A percentile compares a stretch with the other conserved stretches of the same genome.
These are phyloP conservation scores for Erpobdella octoculata DNA, from an alignment of 2,888 invertebrate species.

Conservation along the genomic window DNA sequence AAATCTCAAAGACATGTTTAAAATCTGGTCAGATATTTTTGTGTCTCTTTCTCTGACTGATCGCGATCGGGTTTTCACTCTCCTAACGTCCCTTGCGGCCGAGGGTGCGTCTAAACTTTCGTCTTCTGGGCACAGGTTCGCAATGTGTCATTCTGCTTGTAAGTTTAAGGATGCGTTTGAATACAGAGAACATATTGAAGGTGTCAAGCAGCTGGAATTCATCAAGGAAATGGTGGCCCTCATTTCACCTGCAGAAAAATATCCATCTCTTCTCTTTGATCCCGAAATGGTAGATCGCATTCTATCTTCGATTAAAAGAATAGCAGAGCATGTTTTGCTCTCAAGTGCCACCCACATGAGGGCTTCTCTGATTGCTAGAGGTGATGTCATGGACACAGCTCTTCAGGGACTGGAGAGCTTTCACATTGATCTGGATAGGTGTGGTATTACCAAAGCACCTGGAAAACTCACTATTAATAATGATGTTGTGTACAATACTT, in stretches of 20 bases:
- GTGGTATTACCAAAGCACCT: not conserved
- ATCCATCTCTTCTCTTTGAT: not conserved
- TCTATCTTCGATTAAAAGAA: not conserved
- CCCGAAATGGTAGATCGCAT: not conserved
- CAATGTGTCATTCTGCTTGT: slow-evolving; percentile 73
- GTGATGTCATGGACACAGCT: not conserved
- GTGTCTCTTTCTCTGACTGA: slow-evolving; percentile 54
- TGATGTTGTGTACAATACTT: slow-evolving; percentile 16
- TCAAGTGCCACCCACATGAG: not conserved
- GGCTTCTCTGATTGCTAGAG: not conserved
- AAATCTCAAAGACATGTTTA: slow-evolving; percentile 72
- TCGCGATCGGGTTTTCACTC: slow-evolving; percentile 66
- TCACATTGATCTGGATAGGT: not conserved
- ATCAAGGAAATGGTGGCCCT: slow-evolving; percentile 3
- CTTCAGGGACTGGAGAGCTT: not conserved
- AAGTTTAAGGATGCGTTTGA: slow-evolving; percentile 66
- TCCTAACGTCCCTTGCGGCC: slow-evolving; percentile 70
- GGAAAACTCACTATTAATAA: no score
- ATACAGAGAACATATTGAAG: slow-evolving; percentile 66
- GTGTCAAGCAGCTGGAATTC: slow-evolving; percentile 65
- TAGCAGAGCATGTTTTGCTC: not conserved
- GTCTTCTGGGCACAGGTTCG: slow-evolving; percentile 58
- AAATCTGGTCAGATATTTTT: slow-evolving; percentile 70
- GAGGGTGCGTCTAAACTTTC: slow-evolving; percentile 71
- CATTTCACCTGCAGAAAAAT: not conserved